Conservation (phyloP, 2,888 invertebrate species). For the Calephelis perditalis region DNA sequence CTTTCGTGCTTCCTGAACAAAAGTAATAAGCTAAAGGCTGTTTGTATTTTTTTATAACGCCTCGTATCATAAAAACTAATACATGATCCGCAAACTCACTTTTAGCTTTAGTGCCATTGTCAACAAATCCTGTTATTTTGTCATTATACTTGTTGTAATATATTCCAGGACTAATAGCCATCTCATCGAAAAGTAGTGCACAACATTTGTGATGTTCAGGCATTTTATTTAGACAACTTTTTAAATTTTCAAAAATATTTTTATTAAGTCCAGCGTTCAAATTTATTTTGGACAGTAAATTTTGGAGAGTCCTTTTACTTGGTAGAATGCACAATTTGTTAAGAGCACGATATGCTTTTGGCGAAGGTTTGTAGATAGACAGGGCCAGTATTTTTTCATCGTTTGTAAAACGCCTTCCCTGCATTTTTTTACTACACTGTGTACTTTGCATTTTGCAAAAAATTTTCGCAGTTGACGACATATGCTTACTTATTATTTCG, state of each 20-base stretch:
- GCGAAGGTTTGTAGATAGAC: conserved; percentile 25
- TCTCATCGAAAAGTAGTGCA: conserved; percentile 21
- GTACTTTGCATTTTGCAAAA: conserved; percentile 23
- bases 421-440: conserved; percentile 18
- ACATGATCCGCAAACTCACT: conserved; percentile 20
- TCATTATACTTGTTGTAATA: conserved; percentile 15
- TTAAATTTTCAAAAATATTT: conserved; percentile 14
- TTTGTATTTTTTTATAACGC: conserved; percentile 33
- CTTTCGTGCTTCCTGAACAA: conserved; percentile 16
- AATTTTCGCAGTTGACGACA: conserved; percentile 17
- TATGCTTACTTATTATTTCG: conserved; percentile 14
- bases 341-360: conserved; percentile 22
- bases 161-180: conserved; percentile 20
- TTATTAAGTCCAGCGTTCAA: conserved; percentile 15
- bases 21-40: conserved; percentile 28
- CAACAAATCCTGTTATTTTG: not conserved
- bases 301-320: conserved; percentile 16
- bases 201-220: conserved; percentile 19
- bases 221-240: conserved; percentile 12
- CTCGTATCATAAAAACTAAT: conserved; percentile 26
- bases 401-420: conserved; percentile 24
- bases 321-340: conserved; percentile 19
- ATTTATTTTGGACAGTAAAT: conserved; percentile 14
- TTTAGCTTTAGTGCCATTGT: not conserved
- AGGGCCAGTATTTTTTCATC: conserved; percentile 14